Evolutionary conservation across 2,888 invertebrate genomes (phyloP), one percentile per base, ranked within the genome.

Genomic region (Deilephila elpenor): DNA sequence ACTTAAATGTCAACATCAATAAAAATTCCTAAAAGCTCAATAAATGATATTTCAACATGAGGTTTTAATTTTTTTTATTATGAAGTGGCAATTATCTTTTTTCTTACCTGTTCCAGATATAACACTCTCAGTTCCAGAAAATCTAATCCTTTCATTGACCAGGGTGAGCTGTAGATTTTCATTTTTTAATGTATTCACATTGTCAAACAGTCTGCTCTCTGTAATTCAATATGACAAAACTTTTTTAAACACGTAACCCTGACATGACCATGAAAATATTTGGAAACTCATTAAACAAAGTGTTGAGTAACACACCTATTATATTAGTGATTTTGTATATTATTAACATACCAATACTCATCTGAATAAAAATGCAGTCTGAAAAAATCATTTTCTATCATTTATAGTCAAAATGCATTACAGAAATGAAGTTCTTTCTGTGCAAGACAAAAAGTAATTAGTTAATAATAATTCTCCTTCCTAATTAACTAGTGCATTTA

Each of bases 151-250:
- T 87, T 98, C 98, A 93, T 98, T 97, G 81, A 98, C 97, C 76
- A 98, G 96, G 17, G 97, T 97, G 56, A 98, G 93, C 80, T 98
- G 98, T 37, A 98, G 94, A 89, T 98, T 98, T 92, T 98, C 98
- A 80, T 96, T 95, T 85, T 97, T 96, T 74, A 98, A 90, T 62
- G 97, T 96, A 83, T 97, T 97, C 32, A 97, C 96, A 90, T 96
- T 97, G 87, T 99, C 98, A 91, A 98, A 97, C 70, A 98, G 93
- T 80, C 97, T 96, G 91, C 97, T 98, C 91, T 98, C 98, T 98
- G 93, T 75, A 95, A 95, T 79, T 77, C 64, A 78, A 74, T 83
- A 78, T 74, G 14, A 72, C 3, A 64, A n/a, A 7, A 53, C 3
- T 53, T 56, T 72, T 44, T 20, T 20, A 20, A 19, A 2, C 44